These are phyloP conservation scores for Laticauda colubrina DNA, from an alignment of 2,113 vertebrate genomes.

Conservation along the genomic window DNA sequence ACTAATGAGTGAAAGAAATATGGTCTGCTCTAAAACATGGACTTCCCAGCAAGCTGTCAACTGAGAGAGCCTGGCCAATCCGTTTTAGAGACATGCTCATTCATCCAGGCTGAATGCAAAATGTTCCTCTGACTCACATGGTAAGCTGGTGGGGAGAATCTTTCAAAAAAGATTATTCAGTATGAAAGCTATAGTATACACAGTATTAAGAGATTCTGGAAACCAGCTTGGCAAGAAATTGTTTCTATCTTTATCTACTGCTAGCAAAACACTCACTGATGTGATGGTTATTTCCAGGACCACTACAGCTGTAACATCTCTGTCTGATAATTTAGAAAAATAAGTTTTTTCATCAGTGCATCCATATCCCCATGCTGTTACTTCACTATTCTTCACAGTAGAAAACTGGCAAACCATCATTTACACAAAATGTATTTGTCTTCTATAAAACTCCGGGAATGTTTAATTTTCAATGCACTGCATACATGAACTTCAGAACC, in stretches of 20 bases:
- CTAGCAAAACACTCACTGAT: background rate
- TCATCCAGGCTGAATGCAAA: background rate
- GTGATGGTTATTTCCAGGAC: background rate
- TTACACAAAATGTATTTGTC: background rate
- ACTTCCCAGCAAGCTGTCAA: background rate
- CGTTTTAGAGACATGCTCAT: background rate
- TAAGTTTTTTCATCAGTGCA: background rate
- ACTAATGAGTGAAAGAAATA: constrained; percentile 16
- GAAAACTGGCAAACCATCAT: background rate
- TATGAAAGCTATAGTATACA: background rate
- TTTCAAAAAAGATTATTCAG: constrained; percentile 1
- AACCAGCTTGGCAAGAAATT: background rate
- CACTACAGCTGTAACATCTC: background rate
- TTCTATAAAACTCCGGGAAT: background rate
- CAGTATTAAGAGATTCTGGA: background rate
- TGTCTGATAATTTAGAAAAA: background rate
- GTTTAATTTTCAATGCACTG: background rate
- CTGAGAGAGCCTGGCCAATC: background rate
- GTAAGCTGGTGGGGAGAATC: background rate
- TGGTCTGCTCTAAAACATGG: background rate
- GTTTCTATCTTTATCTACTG: background rate
- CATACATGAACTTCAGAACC: background rate
- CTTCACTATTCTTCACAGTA: background rate
- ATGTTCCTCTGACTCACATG: background rate
- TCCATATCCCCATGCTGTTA: background rate